A percentile compares a stretch with the other conserved stretches of the same genome.
Evolutionary conservation across 2,113 vertebrate genomes (phyloP).

Genomic region (Neogobius melanostomus): DNA sequence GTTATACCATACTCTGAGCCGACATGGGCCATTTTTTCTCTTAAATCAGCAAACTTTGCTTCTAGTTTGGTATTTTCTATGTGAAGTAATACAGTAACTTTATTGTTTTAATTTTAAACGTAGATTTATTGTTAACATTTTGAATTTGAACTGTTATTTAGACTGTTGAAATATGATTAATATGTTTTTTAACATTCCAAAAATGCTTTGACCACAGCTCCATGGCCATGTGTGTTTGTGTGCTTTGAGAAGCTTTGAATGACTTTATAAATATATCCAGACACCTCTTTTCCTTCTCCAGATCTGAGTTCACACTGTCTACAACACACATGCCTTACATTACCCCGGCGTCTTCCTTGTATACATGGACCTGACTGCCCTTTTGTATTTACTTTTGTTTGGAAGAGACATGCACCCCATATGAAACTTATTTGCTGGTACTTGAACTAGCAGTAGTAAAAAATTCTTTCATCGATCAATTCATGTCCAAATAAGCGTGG

Average conservation of each 20-base stretch:
- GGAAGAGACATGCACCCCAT: constrained; percentile 7
- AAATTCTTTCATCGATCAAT: background rate
- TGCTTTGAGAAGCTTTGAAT: constrained; percentile 45
- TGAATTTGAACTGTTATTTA: constrained; percentile 52
- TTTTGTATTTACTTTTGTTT: constrained; percentile 26
- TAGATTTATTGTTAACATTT: constrained; percentile 4
- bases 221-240: constrained; percentile 23
- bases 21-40: too few relatives aligned
- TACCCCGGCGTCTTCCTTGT: constrained; percentile 44
- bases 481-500: too few relatives aligned
- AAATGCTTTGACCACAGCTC: constrained; percentile 35
- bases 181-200: constrained; percentile 45
- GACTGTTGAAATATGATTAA: constrained; percentile 54
- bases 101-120: background rate
- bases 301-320: constrained; percentile 33
- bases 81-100: background rate
- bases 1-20: too few relatives aligned
- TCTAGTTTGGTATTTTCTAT: background rate
- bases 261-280: constrained; percentile 31
- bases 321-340: constrained; percentile 63
- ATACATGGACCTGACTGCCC: constrained; percentile 6
- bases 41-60: too few relatives aligned
- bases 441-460: background rate
- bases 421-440: constrained; percentile 23
- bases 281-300: constrained; percentile 29